Percentiles rank a stretch among this genome's conserved stretches.
phyloP scores from a whole-genome alignment of 2,797 vertebrate species.

The Scyliorhinus canicula region DNA sequence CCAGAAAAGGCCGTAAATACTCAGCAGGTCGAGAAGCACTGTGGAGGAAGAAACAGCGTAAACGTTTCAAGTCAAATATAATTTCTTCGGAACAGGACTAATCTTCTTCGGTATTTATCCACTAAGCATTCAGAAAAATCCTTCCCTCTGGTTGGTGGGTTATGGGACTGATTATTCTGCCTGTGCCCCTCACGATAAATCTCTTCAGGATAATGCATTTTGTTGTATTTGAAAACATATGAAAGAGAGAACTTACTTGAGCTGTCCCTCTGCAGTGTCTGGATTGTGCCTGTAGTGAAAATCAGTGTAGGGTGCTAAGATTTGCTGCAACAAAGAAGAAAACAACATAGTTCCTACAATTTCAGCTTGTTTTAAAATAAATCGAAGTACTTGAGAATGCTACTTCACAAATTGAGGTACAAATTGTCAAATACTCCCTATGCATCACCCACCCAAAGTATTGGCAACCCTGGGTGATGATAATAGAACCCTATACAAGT shows the following conservation, averaged over 20 bases:
- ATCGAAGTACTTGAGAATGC: background rate
- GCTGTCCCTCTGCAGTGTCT: conserved; percentile 88
- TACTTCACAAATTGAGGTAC: background rate
- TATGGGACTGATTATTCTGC: background rate
- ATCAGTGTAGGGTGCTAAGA: conserved; percentile 97
- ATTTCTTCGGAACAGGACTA: no score
- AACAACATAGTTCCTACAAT: background rate
- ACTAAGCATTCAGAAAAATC: background rate
- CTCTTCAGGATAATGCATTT: background rate
- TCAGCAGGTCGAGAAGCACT: no score
- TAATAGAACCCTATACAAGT: background rate
- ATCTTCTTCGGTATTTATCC: background rate
- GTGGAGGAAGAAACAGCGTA: no score
- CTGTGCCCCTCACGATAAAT: background rate
- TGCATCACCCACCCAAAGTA: background rate
- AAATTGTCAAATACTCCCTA: background rate
- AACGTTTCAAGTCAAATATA: no score
- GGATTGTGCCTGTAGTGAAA: conserved; percentile 99
- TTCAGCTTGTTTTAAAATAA: background rate
- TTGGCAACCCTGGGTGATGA: background rate
- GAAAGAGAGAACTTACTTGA: conserved; percentile 73
- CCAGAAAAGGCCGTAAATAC: no score
- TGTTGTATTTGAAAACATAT: background rate
- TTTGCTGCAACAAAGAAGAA: conserved; percentile 70
- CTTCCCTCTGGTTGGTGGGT: background rate